Evolutionary conservation across 2,113 vertebrate genomes (phyloP).

Genomic region (Chiloscyllium plagiosum): DNA sequence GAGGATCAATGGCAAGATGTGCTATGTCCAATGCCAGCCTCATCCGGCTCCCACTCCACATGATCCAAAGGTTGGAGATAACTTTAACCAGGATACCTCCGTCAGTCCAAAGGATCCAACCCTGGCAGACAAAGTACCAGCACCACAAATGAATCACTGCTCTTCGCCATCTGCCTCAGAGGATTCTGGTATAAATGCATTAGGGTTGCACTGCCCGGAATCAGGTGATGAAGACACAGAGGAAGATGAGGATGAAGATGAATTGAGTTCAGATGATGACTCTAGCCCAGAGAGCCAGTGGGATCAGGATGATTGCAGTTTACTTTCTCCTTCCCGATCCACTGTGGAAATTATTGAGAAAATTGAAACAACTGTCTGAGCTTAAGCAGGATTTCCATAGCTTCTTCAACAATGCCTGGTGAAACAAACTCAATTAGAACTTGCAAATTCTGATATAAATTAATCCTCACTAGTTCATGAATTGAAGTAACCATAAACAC

Average conservation of each 20-base stretch:
- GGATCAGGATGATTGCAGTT: constrained; percentile 83
- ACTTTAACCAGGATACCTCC: constrained; percentile 54
- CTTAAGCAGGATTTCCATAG: not conserved
- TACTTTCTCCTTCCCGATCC: constrained; percentile 85
- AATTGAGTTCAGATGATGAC: constrained; percentile 68
- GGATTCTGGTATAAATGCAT: constrained; percentile 92
- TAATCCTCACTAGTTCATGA: not conserved
- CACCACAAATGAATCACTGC: constrained; percentile 84
- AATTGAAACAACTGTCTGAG: constrained; percentile 93
- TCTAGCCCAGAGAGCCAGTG: constrained; percentile 86
- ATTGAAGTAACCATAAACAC: not conserved
- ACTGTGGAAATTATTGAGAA: constrained; percentile 95
- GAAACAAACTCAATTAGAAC: not conserved
- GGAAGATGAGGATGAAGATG: constrained; percentile 65
- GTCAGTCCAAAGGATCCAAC: not conserved
- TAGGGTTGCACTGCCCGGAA: constrained; percentile 83
- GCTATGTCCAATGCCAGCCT: constrained; percentile 84
- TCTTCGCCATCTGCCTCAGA: constrained; percentile 91
- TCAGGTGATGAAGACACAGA: constrained; percentile 89
- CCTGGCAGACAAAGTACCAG: constrained; percentile 62
- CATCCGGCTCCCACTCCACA: constrained; percentile 45
- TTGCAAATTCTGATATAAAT: not conserved
- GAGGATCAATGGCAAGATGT: constrained; percentile 97
- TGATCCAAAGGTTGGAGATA: constrained; percentile 49
- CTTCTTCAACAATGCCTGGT: not conserved